Base-by-base conservation (phyloP, 2,888 invertebrate genomes). In the Coenonympha arcania region DNA sequence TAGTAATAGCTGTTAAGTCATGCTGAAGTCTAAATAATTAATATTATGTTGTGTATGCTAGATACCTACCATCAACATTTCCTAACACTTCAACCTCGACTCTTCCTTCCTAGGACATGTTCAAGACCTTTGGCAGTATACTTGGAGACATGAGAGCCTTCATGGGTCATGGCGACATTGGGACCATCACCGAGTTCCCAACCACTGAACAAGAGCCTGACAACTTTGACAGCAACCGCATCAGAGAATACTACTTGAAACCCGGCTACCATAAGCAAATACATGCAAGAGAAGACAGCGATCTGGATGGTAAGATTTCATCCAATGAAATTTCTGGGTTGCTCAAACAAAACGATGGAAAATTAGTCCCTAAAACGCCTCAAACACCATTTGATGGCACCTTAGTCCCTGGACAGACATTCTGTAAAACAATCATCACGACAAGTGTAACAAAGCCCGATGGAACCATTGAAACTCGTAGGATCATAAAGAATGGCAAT, bases 241-340 rank as follows among this genome's bases (percentile, higher is more conserved):
- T 86, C 16, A 68, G 85, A 50, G 79, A 84, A 52, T 80, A 79
- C 51, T 86, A 85, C 55, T 60, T 86, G n/a, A 84, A 85, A 56
- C 84, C 85, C 1, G 84, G 82, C 33, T 82, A 74, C 57, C 76
- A 76, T 3, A 67, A 63, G 48, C 56, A 59, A 30, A 69, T 75
- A 16, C 59, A 71, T 6, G 64, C 57, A 0, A 74, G 71, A 54
- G 65, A 72, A 60, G 85, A 85, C 26, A 59, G 71, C 0, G 81
- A 84, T 63, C 68, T 86, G 57, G 85, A 86, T 59, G 85, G 85
- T 6, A 79, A 81, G 65, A 73, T 86, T 37, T 78, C 83, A 8
- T 79, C 84, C 1, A 69, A 79, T 18, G 82, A 86, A 56, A 78
- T 86, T 63, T 78, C 83, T 2, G 81, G 82, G 1, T 61, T 85